These are phyloP conservation scores for Sakesphorus luctuosus DNA, from an alignment of 2,113 vertebrate genomes.

Conservation along the genomic window DNA sequence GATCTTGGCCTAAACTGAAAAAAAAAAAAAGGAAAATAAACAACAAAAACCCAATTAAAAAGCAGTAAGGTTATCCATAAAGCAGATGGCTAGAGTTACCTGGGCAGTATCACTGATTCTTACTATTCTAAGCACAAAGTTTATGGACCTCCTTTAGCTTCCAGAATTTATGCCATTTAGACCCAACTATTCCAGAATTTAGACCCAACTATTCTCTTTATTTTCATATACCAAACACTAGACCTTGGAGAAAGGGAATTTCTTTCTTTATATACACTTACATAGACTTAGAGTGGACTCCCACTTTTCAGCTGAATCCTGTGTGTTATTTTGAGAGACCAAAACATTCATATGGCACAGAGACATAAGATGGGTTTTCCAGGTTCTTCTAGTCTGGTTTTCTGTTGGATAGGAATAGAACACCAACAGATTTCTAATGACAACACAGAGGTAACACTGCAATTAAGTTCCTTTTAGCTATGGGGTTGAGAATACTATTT, in stretches of 20 bases:
- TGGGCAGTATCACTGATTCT: neutral
- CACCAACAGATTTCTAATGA: neutral
- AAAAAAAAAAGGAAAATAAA: too few species aligned
- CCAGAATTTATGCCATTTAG: neutral
- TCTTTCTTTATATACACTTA: neutral
- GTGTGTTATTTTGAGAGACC: rapidly evolving
- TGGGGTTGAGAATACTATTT: neutral
- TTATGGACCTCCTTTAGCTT: neutral
- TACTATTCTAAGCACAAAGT: neutral
- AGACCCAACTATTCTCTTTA: neutral
- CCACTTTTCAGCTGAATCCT: neutral
- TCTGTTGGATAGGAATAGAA: neutral
- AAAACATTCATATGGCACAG: rapidly evolving
- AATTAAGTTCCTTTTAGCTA: neutral
- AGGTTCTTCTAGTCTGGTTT: neutral
- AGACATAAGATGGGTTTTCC: neutral
- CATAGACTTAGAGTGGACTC: neutral
- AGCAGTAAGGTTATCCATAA: neutral
- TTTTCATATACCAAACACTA: neutral
- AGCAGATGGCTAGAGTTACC: neutral
- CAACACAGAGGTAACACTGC: neutral
- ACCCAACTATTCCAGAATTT: neutral
- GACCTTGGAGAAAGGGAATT: neutral
- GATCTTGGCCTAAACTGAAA: neutral
- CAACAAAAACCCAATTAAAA: neutral